A percentile compares a stretch with the other conserved stretches of the same genome.
Evolutionary conservation across 2,113 vertebrate genomes (phyloP).

Genomic region (Tragelaphus buxtoni): DNA sequence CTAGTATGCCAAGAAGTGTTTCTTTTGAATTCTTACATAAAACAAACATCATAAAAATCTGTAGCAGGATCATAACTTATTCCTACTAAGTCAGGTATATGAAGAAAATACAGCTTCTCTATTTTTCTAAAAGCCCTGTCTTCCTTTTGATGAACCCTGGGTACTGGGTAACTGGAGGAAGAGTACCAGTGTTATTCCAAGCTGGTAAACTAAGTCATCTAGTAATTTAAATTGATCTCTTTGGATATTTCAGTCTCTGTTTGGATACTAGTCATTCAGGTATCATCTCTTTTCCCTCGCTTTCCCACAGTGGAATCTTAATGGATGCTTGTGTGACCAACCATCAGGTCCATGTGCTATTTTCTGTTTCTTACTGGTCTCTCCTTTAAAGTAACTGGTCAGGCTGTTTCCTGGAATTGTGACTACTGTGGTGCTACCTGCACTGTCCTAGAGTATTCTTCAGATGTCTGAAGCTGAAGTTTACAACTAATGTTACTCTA

Average conservation of each 20-base stretch:
- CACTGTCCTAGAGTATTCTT: neutral
- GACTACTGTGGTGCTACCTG: neutral
- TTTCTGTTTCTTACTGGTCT: neutral
- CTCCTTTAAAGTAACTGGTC: neutral
- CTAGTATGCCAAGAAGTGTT: neutral
- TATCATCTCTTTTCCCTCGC: neutral
- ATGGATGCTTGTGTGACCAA: neutral
- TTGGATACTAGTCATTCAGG: neutral
- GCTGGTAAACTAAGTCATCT: neutral
- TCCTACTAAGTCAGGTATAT: neutral
- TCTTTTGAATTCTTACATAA: neutral
- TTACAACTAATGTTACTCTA: neutral
- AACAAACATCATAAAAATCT: neutral
- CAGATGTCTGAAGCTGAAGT: neutral
- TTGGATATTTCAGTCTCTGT: neutral
- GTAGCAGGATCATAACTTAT: neutral
- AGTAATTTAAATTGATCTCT: neutral
- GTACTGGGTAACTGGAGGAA: neutral
- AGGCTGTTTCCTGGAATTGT: neutral
- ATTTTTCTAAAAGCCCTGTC: neutral
- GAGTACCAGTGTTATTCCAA: neutral
- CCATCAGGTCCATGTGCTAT: neutral
- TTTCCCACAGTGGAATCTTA: neutral
- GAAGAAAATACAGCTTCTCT: neutral
- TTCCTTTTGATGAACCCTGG: conserved; percentile 4